phyloP scores from a whole-genome alignment of 2,797 vertebrate species.

The Pseudomugil gertrudae region DNA sequence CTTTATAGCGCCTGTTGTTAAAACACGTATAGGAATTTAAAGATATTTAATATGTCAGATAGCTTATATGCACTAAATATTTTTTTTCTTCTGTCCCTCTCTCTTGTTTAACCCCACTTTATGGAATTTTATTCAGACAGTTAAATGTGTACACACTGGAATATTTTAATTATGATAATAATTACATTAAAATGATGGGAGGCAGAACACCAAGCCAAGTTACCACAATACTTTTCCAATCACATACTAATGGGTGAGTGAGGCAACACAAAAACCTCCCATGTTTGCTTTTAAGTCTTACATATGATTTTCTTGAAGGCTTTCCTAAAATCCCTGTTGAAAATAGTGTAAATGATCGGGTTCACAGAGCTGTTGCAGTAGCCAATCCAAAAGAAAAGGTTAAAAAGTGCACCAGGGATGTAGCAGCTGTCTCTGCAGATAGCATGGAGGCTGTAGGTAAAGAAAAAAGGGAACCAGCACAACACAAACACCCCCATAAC shows the following conservation, averaged over 20 bases:
- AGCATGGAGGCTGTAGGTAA: conserved; percentile 85
- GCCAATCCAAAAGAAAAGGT: conserved; percentile 87
- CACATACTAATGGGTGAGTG: conserved; percentile 6
- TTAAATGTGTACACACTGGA: conserved; percentile 55
- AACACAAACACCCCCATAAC: conserved; percentile 87
- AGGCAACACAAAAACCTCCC: conserved; percentile 7
- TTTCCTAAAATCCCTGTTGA: conserved; percentile 87
- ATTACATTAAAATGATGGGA: conserved; percentile 54
- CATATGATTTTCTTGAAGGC: conserved; percentile 87
- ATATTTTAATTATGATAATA: conserved; percentile 26
- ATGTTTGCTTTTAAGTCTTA: conserved; percentile 73
- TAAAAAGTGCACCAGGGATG: conserved; percentile 82
- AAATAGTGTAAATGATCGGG: conserved; percentile 87
- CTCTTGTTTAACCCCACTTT: conserved; percentile 37
- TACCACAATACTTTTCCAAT: conserved; percentile 19
- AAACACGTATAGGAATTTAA: neutral
- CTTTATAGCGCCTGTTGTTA: neutral
- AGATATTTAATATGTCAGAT: no score
- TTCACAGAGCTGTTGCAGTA: conserved; percentile 89
- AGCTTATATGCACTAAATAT: conserved; percentile 3
- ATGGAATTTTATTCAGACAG: conserved; percentile 66
- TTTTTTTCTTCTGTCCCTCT: conserved; percentile 6
- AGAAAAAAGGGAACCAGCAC: conserved; percentile 89
- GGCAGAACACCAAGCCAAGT: conserved; percentile 24
- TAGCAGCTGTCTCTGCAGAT: conserved; percentile 83